Evolutionary conservation across 2,113 vertebrate species (phyloP).

Genomic region (Gopherus flavomarginatus): DNA sequence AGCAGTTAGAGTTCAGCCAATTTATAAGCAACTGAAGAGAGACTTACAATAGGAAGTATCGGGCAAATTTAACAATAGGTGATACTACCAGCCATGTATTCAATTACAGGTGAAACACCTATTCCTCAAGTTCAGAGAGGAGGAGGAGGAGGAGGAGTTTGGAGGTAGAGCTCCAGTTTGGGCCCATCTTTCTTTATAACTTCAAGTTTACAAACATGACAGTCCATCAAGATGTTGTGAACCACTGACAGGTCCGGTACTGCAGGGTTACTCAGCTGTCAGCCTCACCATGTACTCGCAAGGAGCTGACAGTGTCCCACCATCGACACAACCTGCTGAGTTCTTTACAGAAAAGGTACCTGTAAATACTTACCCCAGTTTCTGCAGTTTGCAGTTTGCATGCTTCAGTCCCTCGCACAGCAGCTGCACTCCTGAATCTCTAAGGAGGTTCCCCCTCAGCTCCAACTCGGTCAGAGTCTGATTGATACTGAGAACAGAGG

Average conservation of each 20-base stretch:
- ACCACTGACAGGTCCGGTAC: background rate
- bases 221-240: background rate
- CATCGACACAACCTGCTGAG: background rate
- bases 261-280: background rate
- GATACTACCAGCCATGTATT: background rate
- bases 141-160: background rate
- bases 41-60: background rate
- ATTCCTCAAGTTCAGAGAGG: background rate
- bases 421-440: background rate
- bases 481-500: background rate
- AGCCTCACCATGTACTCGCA: background rate
- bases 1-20: background rate
- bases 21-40: background rate
- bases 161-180: background rate
- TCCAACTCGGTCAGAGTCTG: constrained; percentile 7
- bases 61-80: background rate
- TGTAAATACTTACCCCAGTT: constrained; percentile 30
- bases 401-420: constrained; percentile 36
- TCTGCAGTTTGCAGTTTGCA: constrained; percentile 53
- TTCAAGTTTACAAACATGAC: background rate
- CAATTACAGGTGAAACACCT: background rate
- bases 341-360: background rate
- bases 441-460: constrained; percentile 32
- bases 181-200: background rate
- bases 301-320: background rate